phyloP scores from a whole-genome alignment of 2,888 invertebrate species.

The Patella ulyssiponensis region DNA sequence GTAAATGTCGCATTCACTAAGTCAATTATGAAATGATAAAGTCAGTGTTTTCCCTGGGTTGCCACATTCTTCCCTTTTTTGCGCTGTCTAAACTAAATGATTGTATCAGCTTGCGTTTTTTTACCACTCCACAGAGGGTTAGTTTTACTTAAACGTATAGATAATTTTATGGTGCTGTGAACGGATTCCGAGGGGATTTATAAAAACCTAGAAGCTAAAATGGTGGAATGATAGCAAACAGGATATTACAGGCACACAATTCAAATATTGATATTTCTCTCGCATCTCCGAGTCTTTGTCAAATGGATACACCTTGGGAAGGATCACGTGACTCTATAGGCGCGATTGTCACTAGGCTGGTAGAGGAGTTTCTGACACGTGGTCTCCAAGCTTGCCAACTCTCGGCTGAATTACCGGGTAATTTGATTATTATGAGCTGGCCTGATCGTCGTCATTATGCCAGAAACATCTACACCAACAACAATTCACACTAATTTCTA shows the following conservation, averaged over 20 bases:
- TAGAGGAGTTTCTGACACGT: slow-evolving; percentile 1
- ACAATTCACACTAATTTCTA: not conserved
- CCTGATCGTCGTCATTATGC: slow-evolving; percentile 3
- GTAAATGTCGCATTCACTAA: too few species aligned
- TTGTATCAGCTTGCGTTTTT: not conserved
- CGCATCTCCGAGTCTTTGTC: slow-evolving; percentile 2
- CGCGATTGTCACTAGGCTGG: not conserved
- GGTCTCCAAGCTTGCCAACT: not conserved
- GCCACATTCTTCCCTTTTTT: not conserved
- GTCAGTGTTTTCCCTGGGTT: too few species aligned
- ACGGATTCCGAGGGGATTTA: not conserved
- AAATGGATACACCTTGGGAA: not conserved
- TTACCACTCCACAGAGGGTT: not conserved
- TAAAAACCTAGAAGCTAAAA: not conserved
- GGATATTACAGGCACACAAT: slow-evolving; percentile 10
- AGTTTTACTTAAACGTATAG: not conserved
- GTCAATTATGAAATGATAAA: too few species aligned
- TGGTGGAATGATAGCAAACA: not conserved
- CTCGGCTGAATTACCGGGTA: slow-evolving; percentile 1
- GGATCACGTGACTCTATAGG: not conserved
- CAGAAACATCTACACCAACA: not conserved
- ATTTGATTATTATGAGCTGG: slow-evolving; percentile 13
- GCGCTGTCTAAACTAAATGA: not conserved
- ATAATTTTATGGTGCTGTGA: slow-evolving; percentile 2
- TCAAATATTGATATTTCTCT: slow-evolving; percentile 9